Conservation (phyloP, 1,140 invertebrate species). For the Ctenoplectra terminalis region DNA sequence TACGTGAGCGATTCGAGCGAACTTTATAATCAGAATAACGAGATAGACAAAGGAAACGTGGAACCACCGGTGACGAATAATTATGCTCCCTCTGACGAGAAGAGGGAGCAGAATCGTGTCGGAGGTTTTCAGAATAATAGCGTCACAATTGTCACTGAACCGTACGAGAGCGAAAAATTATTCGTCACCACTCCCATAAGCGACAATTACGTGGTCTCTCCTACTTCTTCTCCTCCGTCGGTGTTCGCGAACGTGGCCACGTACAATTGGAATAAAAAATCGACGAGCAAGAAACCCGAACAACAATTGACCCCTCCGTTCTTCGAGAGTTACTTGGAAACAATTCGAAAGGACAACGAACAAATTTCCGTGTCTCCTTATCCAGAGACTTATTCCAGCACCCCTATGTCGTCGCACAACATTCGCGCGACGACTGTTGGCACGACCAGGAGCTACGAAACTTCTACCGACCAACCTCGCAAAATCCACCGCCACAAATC, state of each 20-base stretch:
- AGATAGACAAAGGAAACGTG: not conserved
- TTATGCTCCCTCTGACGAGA: conserved; percentile 38
- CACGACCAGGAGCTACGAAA: conserved; percentile 30
- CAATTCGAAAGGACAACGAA: conserved; percentile 7
- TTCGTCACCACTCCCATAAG: conserved; percentile 75
- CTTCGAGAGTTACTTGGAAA: conserved; percentile 28
- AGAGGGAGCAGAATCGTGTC: conserved; percentile 72
- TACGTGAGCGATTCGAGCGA: conserved; percentile 67
- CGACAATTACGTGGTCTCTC: conserved; percentile 79
- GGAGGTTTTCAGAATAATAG: conserved; percentile 84
- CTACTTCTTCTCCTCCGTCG: conserved; percentile 70
- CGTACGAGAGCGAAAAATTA: conserved; percentile 79
- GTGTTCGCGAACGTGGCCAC: not conserved
- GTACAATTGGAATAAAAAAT: conserved; percentile 37
- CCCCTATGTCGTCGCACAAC: conserved; percentile 21
- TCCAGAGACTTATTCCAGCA: conserved; percentile 31
- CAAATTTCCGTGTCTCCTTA: not conserved
- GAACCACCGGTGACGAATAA: not conserved
- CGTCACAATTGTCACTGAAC: conserved; percentile 63
- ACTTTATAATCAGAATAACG: not conserved
- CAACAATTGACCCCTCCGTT: conserved; percentile 72
- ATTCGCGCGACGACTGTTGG: conserved; percentile 37
- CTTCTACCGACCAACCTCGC: conserved; percentile 69
- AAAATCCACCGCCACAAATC: conserved; percentile 74
- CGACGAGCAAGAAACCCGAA: conserved; percentile 53